Evolutionary conservation across 2,797 vertebrate genomes (phyloP).

Genomic region (Carapus acus): DNA sequence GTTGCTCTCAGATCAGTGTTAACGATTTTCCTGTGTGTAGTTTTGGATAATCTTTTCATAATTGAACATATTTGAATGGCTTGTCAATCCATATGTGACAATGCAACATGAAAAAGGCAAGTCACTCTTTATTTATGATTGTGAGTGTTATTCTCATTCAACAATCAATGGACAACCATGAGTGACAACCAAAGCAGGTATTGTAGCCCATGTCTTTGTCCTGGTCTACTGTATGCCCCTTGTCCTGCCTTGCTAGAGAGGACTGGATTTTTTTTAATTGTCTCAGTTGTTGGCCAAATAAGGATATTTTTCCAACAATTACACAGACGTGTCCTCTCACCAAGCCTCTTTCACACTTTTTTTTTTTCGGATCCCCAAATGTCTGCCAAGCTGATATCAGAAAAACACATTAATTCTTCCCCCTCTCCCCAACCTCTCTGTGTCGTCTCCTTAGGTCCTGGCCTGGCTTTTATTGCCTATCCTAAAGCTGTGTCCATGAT

Average conservation of each 20-base stretch:
- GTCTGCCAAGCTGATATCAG: conserved; percentile 48
- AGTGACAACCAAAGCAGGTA: conserved; percentile 2
- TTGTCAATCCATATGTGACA: conserved; percentile 21
- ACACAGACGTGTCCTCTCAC: background rate
- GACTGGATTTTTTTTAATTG: background rate
- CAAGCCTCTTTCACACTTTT: conserved; percentile 16
- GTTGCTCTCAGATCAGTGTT: too few species aligned
- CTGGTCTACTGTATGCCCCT: too few species aligned
- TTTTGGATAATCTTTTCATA: conserved; percentile 30
- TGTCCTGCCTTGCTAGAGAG: too few species aligned
- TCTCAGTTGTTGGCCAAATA: conserved; percentile 4
- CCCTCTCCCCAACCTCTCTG: conserved; percentile 61
- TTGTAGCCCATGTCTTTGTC: too few species aligned
- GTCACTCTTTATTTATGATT: background rate
- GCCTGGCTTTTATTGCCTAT: conserved; percentile 97
- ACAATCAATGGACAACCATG: background rate
- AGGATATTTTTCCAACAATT: conserved; percentile 10
- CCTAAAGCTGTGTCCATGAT: conserved; percentile 99
- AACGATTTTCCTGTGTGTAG: background rate
- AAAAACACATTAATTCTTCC: conserved; percentile 56
- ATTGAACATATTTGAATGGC: conserved; percentile 12
- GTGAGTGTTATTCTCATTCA: background rate
- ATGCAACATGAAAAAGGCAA: conserved; percentile 8
- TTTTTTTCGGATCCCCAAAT: conserved; percentile 23
- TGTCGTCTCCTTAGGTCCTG: conserved; percentile 82